Evolutionary conservation across 2,113 vertebrate genomes (phyloP).

Genomic region (Salvelinus sp.): DNA sequence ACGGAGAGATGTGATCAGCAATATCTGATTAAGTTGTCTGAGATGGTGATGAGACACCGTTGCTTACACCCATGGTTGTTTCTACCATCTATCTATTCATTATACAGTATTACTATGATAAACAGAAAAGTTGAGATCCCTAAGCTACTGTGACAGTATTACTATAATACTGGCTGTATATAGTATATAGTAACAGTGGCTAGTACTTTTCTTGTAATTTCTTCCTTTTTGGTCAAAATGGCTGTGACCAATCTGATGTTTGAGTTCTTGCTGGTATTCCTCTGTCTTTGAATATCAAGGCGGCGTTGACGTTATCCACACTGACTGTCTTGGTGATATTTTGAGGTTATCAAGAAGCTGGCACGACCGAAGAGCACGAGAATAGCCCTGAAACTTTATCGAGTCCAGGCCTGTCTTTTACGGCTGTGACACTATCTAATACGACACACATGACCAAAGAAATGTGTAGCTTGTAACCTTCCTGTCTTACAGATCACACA

Average conservation of each 20-base stretch:
- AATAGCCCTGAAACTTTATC: constrained; percentile 33
- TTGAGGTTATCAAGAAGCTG: constrained; percentile 33
- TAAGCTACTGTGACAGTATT: too few species aligned
- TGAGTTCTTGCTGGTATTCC: not conserved
- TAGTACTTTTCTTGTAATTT: not conserved
- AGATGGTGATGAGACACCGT: too few species aligned
- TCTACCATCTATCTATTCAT: too few species aligned
- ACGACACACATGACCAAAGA: constrained; percentile 26
- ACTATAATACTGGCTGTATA: too few species aligned
- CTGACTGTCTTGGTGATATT: constrained; percentile 22
- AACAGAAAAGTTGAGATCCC: too few species aligned
- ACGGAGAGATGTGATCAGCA: too few species aligned
- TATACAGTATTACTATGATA: too few species aligned
- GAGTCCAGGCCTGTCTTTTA: constrained; percentile 20
- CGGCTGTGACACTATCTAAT: constrained; percentile 6
- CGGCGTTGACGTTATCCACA: constrained; percentile 20
- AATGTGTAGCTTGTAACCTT: not conserved
- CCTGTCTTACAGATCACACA: too few species aligned
- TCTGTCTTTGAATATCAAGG: constrained; percentile 4
- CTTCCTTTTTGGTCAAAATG: not conserved
- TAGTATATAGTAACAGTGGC: too few species aligned
- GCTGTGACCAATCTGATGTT: not conserved
- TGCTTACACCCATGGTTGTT: too few species aligned
- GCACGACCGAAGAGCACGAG: constrained; percentile 23
- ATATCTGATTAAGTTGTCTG: too few species aligned